Base-by-base conservation (phyloP, 2,888 invertebrate genomes). In the Helleia helle region DNA sequence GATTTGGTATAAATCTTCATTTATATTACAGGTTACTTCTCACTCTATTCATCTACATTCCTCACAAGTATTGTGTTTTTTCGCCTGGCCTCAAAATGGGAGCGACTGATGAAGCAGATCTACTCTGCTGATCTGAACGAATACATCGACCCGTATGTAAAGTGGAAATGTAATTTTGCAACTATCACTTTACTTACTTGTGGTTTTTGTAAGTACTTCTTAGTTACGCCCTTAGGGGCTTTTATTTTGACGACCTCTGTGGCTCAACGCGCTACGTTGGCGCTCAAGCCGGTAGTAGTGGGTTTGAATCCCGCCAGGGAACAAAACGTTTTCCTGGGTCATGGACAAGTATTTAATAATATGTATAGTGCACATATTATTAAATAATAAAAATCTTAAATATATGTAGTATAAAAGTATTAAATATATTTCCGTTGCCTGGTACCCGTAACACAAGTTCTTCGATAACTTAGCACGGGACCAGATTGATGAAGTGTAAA, bases 21-120 rank as follows among this genome's bases (percentile, higher is more conserved):
- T 18, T 18, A 22, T 24, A 11, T 30, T 30, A 29, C 58, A 73
- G 73, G 46, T 2, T 58, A 38, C n/a, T 26, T 61, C 0, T 45
- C 52, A 1, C 72, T 71, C 39, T 62, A 53, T 15, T 7, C 43
- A 1, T 47, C 62, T 1, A 54, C 53, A 18, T 53, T 47, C 34
- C 17, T 52, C 1, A 61, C 61, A 0, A 64, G 62, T 0, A 46
- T 65, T 2, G 28, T 58, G 0, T 71, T 65, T 13, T 37, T 71
- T 0, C 50, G 61, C 0, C 46, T 66, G 2, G 64, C 66, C 6
- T 39, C 40, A 5, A 67, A 56, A 50, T 72, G 71, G 71, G 59
- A 62, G 4, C 9, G n/a, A 1, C 43, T 74, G 1, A 51, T 64
- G 43, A 58, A 50, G 7, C 52, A 61, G 6, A 48, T 74, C 7